Percentiles rank a stretch among this genome's conserved stretches.
These are phyloP conservation scores for Rhagonycha fulva DNA, from an alignment of 2,888 invertebrate species.

Conservation along the genomic window DNA sequence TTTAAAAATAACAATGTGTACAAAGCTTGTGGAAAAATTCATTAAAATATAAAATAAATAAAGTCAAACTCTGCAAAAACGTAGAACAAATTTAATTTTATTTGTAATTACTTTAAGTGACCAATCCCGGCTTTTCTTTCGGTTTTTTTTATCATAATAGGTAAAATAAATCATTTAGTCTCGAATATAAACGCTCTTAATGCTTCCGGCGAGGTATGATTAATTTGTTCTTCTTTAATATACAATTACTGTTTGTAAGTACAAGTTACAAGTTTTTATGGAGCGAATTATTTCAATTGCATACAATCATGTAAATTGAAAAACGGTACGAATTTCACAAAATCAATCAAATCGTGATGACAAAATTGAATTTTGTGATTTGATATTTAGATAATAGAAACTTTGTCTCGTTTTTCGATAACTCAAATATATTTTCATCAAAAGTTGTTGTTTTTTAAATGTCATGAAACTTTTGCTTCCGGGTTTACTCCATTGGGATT, in stretches of 20 bases:
- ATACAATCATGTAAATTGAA: not conserved
- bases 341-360: not conserved
- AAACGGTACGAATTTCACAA: not conserved
- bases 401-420: not conserved
- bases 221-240: not conserved
- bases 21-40: not conserved
- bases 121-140: not conserved
- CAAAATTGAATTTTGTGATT: not conserved
- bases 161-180: not conserved
- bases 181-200: not conserved
- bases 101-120: not conserved
- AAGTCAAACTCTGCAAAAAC: not conserved
- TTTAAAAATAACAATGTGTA: not conserved
- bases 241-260: not conserved
- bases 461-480: slow-evolving; percentile 18
- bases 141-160: not conserved
- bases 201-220: not conserved
- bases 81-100: not conserved
- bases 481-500: slow-evolving; percentile 21
- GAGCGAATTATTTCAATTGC: not conserved
- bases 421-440: slow-evolving; percentile 5
- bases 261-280: not conserved
- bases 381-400: not conserved
- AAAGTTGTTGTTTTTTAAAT: slow-evolving; percentile 14
- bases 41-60: not conserved